Evolutionary conservation across 2,113 vertebrate genomes (phyloP).

Genomic region (Salminus brasiliensis): DNA sequence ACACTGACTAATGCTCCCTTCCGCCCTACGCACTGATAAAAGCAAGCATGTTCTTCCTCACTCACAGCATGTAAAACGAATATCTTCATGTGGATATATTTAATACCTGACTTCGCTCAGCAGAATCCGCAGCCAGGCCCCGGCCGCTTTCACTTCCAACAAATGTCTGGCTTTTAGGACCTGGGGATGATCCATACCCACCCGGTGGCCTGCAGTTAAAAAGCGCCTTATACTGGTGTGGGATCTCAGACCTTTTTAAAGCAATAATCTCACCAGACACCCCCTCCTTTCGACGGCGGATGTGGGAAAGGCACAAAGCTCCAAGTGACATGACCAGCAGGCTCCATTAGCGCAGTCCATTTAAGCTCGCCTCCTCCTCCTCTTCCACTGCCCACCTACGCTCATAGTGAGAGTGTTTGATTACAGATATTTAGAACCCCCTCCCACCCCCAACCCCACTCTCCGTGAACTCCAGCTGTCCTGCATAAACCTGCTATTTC

Average conservation of each 20-base stretch:
- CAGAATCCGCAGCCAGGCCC: neutral
- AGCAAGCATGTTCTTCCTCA: neutral
- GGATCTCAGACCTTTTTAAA: conserved; percentile 13
- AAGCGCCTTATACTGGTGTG: neutral
- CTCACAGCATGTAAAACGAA: neutral
- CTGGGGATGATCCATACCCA: neutral
- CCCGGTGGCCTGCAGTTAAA: neutral
- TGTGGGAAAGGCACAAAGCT: conserved; percentile 8
- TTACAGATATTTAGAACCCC: conserved; percentile 26
- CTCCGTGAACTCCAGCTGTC: conserved; percentile 15
- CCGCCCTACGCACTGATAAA: conserved; percentile 3
- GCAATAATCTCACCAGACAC: conserved; percentile 8
- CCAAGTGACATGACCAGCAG: conserved; percentile 10
- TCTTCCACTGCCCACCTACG: neutral
- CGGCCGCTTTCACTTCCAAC: neutral
- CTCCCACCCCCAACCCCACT: too few species aligned
- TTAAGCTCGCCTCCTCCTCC: conserved; percentile 1
- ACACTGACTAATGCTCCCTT: conserved; percentile 44
- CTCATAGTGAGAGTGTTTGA: conserved; percentile 31
- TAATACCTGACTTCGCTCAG: neutral
- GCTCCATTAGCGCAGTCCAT: conserved; percentile 26
- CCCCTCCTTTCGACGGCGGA: neutral
- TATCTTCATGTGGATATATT: neutral
- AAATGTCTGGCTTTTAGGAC: neutral
- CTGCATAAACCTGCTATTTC: neutral